Base-by-base conservation (phyloP, 2,797 vertebrate genomes). In the Leptatherina wallacei region DNA sequence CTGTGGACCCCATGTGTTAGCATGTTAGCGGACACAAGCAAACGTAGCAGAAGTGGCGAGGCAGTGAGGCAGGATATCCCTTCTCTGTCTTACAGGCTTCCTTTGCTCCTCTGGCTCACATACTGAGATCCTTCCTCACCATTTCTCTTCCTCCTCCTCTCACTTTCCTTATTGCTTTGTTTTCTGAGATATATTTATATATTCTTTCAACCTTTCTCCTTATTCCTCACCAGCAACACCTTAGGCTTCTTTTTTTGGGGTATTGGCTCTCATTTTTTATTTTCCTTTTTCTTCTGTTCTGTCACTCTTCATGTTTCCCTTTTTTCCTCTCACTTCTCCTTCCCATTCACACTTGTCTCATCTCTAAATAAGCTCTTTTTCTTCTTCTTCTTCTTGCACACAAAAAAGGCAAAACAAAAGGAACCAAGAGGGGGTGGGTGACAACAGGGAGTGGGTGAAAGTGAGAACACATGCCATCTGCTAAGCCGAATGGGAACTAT, bases 11-110 rank as follows among this genome's bases (percentile, higher is more conserved):
- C 51, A 55, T 67, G 73, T n/a, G 0, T 44, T 75, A 57, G 66
- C 3, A 44, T 55, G 66, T 76, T 73, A 66, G 80, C 68, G 76
- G 83, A 90, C 84, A 78, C 64, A 66, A 75, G 87, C 61, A 68
- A 81, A 63, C 20, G 24, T 69, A 79, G 82, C 75, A 60, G 69
- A 54, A 78, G 81, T 71, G 71, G 59, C 2, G 65, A 77, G 78
- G 83, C 70, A 33, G 61, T 69, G 61, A 82, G 81, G 80, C 92
- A 93, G 92, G 92, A 93, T 92, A 85, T 93, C 92, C 92, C 83
- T 55, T 71, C 89, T 91, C 85, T 92, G 90, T 93, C 88, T 92
- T 90, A 83, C 85, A 85, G 64, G 59, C 88, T 93, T 93, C 92
- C 92, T 91, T 83, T 89, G 73, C 75, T 87, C 35, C 80, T 85